Base-by-base conservation (phyloP, 1,140 invertebrate genomes). In the Bicyclus anynana region DNA sequence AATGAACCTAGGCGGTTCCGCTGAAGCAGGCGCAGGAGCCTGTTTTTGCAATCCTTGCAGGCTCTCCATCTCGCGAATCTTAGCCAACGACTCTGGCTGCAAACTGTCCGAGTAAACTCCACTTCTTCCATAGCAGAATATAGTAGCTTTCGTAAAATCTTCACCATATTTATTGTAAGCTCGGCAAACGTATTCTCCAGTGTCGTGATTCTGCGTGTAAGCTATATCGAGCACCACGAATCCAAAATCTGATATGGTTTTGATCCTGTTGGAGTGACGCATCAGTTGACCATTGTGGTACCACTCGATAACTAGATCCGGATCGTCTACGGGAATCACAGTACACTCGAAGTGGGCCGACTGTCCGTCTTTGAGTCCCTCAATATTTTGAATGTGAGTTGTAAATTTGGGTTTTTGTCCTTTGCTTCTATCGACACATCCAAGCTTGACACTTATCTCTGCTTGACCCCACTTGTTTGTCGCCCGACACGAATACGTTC, bases 201-300 rank as follows among this genome's bases (percentile, higher is more conserved):
- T 94, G 80, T 99, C 98, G 61, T 98, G 96, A 55, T 94, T 93
- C 90, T 97, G 96, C 13, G 97, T 94, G 62, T 97, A 97, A 33
- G 97, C 94, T 69, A 99, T 97, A 71, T 99, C 97, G 88, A 99
- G 92, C 1, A 98, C 94, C 9, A 99, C 97, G 85, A 96, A 98
- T 42, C 97, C 97, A 89, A 99, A 99, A 82, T 99, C 97, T 59
- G 96, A 97, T 0, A 98, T 94, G 59, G 96, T 96, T 80, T 98
- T 98, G 63, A 98, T 98, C 52, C 97, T 92, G 27, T 95, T 96
- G 5, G 96, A 96, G 71, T 98, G 95, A 46, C 94, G 91, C 40
- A 98, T 76, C 18, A 95, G 95, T 73, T 95, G 91, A 4, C 96
- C 96, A 79, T 98, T 97, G 64, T 98, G 95, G 85, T 96, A 98